Percentiles rank a stretch among this genome's conserved stretches.
These are phyloP conservation scores for Penelope pileata DNA, from an alignment of 2,113 vertebrate species.

Conservation along the genomic window DNA sequence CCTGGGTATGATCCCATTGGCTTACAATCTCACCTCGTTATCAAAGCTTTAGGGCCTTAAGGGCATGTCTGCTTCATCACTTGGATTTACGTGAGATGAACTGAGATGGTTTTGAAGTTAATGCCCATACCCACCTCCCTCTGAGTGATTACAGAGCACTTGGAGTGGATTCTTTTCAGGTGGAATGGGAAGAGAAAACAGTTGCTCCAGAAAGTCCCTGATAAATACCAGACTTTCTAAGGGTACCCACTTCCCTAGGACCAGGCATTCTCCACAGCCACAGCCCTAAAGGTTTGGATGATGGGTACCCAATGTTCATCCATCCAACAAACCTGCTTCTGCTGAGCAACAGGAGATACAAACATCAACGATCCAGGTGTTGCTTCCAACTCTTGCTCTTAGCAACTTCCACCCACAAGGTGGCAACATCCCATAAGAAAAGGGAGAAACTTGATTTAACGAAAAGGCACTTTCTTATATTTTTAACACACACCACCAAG, in stretches of 20 bases:
- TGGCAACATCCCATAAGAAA: background rate
- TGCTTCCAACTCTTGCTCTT: background rate
- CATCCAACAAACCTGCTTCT: background rate
- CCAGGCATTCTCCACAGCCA: too few relatives aligned
- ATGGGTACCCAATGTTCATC: rapidly evolving
- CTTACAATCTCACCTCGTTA: background rate
- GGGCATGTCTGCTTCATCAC: background rate
- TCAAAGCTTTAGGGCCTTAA: background rate
- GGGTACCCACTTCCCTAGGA: background rate
- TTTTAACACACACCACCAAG: background rate
- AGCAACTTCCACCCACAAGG: background rate
- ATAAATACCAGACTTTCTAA: rapidly evolving
- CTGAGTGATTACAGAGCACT: background rate
- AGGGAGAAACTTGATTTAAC: background rate
- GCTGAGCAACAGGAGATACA: background rate
- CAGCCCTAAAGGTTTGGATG: background rate
- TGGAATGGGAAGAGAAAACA: background rate
- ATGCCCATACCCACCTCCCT: too few relatives aligned
- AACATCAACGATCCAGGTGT: rapidly evolving
- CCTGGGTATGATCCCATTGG: background rate
- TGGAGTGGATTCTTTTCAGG: background rate
- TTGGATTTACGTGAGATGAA: background rate
- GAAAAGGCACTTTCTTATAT: background rate
- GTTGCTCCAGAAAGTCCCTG: background rate
- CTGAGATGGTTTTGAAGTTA: background rate